Evolutionary conservation across 2,888 invertebrate species (phyloP), one percentile per base, ranked within the genome.

Genomic region (Trypoxylon attenuatum): DNA sequence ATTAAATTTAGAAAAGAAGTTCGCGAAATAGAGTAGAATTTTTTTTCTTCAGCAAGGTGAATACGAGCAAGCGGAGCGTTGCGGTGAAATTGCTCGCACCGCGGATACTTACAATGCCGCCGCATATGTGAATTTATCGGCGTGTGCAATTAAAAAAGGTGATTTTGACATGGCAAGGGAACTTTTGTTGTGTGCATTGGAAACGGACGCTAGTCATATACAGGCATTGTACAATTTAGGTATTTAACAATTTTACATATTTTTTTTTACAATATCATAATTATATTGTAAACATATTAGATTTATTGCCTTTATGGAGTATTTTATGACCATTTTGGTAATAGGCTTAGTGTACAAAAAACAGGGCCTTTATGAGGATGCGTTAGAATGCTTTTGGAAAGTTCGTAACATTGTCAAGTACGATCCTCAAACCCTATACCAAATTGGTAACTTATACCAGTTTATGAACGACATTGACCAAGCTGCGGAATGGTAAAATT

Each of bases 221-320:
- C 95, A 96, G 87, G 96, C 94, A 0, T 89, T 94, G 25, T 96
- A 94, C 82, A 95, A 96, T 87, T 87, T 95, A 61, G 95, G 95
- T 88, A 83, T 87, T 85, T 27, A 51, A 29, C 23, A 43, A 10
- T 18, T 47, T 47, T 39, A 57, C 10, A 55, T 58, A 46, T 52
- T 60, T 45, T 78, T 22, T 23, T 38, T 41, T 23, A 13, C 13
- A 25, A 8, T 5, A 6, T 13, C 8, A 2, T 6, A 41, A 5
- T 10, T 6, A 6, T 23, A 15, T 10, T 13, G n/a, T 18, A 4
- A 25, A n/a, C 16, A 39, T 43, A 18, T 43, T 15, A 18, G 2
- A 4, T 25, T 53, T 0, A 57, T 10, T 10, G 13, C 1, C 3
- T 33, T 13, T 10, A 33, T 13, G 13, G 8, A 39, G 50, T 29